phyloP scores from a whole-genome alignment of 64 coral and sea anemone genomes.

The Dendronephthya gigantea region DNA sequence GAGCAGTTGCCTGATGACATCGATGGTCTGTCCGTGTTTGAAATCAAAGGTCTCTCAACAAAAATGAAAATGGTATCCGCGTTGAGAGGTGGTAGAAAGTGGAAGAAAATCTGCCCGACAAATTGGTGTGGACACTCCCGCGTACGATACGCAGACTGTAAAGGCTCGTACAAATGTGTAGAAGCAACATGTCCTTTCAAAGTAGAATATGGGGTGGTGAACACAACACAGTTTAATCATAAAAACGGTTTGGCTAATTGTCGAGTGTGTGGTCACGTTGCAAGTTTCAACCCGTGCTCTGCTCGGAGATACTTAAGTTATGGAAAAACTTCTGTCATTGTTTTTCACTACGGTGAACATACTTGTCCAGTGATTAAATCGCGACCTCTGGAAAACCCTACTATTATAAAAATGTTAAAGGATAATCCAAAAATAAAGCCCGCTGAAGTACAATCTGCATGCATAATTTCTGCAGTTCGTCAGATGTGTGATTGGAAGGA shows the following conservation, averaged over 20 bases:
- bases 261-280: slow-evolving; percentile 6
- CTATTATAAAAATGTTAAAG: too few species aligned
- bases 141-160: slow-evolving; percentile 43
- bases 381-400: too few species aligned
- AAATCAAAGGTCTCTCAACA: neutral
- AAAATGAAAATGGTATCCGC: neutral
- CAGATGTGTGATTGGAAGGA: neutral
- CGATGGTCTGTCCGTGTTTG: neutral
- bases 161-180: too few species aligned
- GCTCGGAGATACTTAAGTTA: slow-evolving; percentile 17
- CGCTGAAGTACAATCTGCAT: neutral
- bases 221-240: slow-evolving; percentile 45
- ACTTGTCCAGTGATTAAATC: too few species aligned
- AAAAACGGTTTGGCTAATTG: too few species aligned
- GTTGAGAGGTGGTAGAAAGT: slow-evolving; percentile 29
- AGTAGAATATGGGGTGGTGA: slow-evolving; percentile 40
- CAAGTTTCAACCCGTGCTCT: slow-evolving; percentile 20
- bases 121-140: slow-evolving; percentile 32
- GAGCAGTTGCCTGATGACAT: neutral
- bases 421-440: too few species aligned
- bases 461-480: neutral
- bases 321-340: neutral
- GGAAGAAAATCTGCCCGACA: slow-evolving; percentile 49
- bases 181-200: slow-evolving; percentile 39
- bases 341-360: slow-evolving; percentile 17